Evolutionary conservation across 2,888 invertebrate genomes (phyloP), one percentile per base, ranked within the genome.

Genomic region (Clivina fossor): DNA sequence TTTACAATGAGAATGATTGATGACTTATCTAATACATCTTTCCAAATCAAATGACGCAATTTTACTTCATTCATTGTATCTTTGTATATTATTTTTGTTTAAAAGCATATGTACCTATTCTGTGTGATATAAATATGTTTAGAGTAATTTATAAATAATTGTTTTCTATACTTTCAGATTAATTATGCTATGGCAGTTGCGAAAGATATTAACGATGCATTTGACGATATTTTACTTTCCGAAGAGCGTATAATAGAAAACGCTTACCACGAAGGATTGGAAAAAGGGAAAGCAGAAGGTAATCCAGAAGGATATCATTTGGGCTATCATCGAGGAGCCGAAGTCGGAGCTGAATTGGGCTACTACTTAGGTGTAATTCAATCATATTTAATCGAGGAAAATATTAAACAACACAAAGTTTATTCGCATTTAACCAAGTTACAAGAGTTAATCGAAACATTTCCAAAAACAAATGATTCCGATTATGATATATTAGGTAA

Each of bases 341-440:
- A 86, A 68, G 68, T 91, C 13, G 90, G 90, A 2, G 80, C 84
- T 38, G 89, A 90, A 73, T 72, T 93, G 66, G 92, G 91, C 4
- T 84, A 80, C 67, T 90, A 88, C 66, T 75, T 80, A 43, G 86
- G 86, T 2, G 75, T 81, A 38, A 72, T 83, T 1, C 75, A 80
- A 51, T 74, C 78, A 18, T 76, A 81, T 61, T 62, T 82, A 71
- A 53, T 62, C 69, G 26, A 61, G 60, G 47, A 66, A 68, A 38
- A 61, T 70, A 1, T 68, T 69, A 2, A 48, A 53, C 32, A 74
- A 76, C 78, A 80, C 1, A 88, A 84, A 74, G 68, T 80, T 4
- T 37, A 73, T 1, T 74, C 72, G 13, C 77, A 80, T 32, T 71
- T 88, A 30, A 66, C 71, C 20, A 81, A 78, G 64, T 72, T 90